Conservation (phyloP, 2,113 vertebrate species). For the Craseonycteris thonglongyai region DNA sequence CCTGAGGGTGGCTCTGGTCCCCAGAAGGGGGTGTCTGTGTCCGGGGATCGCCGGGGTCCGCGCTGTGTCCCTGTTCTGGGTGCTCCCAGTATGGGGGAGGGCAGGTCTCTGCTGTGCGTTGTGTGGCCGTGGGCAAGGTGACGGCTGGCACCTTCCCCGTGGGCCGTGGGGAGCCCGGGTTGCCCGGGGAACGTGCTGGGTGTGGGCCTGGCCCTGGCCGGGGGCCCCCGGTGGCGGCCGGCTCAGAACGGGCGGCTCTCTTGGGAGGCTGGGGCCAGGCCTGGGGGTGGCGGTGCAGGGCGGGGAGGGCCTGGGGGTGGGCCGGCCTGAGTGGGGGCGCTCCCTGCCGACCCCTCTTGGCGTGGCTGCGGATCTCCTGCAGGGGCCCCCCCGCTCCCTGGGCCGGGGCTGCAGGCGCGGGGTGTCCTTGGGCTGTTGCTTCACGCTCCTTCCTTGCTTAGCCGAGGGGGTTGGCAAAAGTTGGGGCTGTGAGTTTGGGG, state of each 20-base stretch:
- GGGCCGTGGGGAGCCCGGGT: background rate
- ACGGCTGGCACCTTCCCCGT: rapidly evolving
- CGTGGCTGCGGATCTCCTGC: rapidly evolving
- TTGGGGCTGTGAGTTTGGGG: rapidly evolving
- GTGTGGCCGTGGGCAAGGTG: background rate
- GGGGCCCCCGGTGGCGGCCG: rapidly evolving
- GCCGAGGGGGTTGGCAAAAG: background rate
- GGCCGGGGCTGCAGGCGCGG: rapidly evolving
- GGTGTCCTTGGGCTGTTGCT: rapidly evolving
- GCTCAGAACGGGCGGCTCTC: background rate
- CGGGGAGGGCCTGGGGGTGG: background rate
- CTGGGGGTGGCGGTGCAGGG: rapidly evolving
- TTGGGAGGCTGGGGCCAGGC: background rate
- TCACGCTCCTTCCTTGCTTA: rapidly evolving
- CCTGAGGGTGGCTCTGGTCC: background rate
- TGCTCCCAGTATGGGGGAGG: background rate
- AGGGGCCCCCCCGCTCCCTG: rapidly evolving
- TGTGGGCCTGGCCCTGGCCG: background rate
- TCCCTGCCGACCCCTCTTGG: background rate
- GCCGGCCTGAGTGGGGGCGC: background rate
- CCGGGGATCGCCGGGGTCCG: rapidly evolving
- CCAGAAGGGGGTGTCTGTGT: rapidly evolving
- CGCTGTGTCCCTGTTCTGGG: rapidly evolving
- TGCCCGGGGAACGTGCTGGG: rapidly evolving
- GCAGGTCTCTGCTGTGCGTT: too few species aligned